Evolutionary conservation across 2,113 vertebrate species (phyloP).

Genomic region (Misgurnus mizolepis): DNA sequence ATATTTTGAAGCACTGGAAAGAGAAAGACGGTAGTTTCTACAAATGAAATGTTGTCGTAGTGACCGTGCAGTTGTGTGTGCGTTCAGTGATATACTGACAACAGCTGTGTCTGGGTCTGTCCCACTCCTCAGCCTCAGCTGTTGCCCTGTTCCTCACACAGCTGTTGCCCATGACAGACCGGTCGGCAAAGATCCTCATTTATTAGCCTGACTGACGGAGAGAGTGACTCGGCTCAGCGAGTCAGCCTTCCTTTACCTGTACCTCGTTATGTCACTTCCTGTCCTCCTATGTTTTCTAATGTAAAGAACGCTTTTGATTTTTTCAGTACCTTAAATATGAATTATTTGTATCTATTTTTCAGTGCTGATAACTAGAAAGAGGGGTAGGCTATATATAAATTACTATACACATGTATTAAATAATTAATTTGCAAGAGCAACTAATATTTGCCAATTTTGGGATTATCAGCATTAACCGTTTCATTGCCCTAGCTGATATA

Average conservation of each 20-base stretch:
- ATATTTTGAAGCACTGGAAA: background rate
- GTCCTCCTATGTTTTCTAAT: background rate
- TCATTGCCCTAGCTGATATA: background rate
- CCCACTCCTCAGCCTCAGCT: conserved; percentile 85
- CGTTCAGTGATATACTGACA: conserved; percentile 74
- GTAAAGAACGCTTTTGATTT: background rate
- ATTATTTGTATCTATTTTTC: too few relatives aligned
- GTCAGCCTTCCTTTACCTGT: conserved; percentile 15
- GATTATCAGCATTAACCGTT: background rate
- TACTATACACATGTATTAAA: too few relatives aligned
- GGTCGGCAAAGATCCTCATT: conserved; percentile 79
- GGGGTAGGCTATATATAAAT: too few relatives aligned
- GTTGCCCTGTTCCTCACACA: conserved; percentile 88
- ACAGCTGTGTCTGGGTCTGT: conserved; percentile 82
- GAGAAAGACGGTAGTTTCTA: background rate
- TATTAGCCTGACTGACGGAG: conserved; percentile 74
- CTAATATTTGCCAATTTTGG: too few relatives aligned
- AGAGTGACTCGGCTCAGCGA: conserved; percentile 70
- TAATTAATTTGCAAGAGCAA: too few relatives aligned
- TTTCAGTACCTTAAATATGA: too few relatives aligned
- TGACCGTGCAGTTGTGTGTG: conserved; percentile 32
- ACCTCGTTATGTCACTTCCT: conserved; percentile 6
- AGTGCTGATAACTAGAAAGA: too few relatives aligned
- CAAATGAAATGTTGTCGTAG: conserved; percentile 34
- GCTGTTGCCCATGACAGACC: conserved; percentile 83